Evolutionary conservation across 2,888 invertebrate species (phyloP), one percentile per base, ranked within the genome.

Genomic region (Parelbella ahira): DNA sequence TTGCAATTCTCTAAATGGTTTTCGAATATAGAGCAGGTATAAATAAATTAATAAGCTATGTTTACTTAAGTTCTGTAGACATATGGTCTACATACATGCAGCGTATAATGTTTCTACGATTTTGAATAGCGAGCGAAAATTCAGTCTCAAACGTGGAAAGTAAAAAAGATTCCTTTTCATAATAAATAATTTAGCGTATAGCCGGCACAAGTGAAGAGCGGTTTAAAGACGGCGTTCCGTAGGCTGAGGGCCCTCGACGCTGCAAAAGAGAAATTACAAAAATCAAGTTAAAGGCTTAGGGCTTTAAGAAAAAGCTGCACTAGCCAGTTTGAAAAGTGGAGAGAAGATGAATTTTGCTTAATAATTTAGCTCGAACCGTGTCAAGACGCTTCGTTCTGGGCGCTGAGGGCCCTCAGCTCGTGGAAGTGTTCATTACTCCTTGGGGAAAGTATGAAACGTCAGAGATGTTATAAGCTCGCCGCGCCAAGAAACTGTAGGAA

Each of bases 351-450:
- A 41, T 34, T 42, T 42, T 42, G 33, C 41, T 42, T 42, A 42
- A 42, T 42, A 42, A 42, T 42, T 42, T 42, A 34, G 41, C 41
- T 34, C 19, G 20, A 42, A 42, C 41, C 41, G 34, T 42, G 41
- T 42, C 41, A 42, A 42, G 41, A 42, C 34, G 34, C 41, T 42
- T 23, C 34, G 41, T 42, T 28, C 21, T 24, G 10, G 21, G 21
- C 28, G 42, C 34, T 10, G 12, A 42, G 42, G 21, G 34, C 23
- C 2, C 34, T 42, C 23, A 18, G 10, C 20, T n/a, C 11, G 6
- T 28, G 42, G 42, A 42, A 34, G 34, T 34, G 28, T 28, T 34
- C 41, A 42, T 42, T 42, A 42, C 41, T 34, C 28, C 34, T 20
- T n/a, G 34, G 13, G 15, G 41, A 13, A 28, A 33, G 25, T 18